Evolutionary conservation across 2,113 vertebrate species (phyloP), one percentile per base, ranked within the genome.

Genomic region (Clarias macrocephalus): DNA sequence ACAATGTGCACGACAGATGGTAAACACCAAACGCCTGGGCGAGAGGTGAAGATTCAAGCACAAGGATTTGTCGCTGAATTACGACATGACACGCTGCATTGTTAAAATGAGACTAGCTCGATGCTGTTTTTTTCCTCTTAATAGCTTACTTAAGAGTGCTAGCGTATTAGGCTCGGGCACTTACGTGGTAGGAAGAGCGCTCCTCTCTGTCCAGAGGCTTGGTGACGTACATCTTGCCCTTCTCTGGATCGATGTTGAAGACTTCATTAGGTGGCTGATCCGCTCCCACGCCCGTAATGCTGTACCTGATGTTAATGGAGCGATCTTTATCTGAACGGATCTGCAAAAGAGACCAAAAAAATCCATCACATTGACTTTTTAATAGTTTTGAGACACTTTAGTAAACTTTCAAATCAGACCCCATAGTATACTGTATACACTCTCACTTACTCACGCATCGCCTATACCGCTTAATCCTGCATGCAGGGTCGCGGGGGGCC

Each of bases 321-420:
- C 98, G 96, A 94, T 99, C 98, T 89, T 99, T 98, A 92, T 99
- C 98, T 0, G 98, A 99, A 15, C 98, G 97, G 90, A 99, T 99
- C 98, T 99, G 95, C 81, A 87, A 87, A 10, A n/a, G 10, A 42
- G 15, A 70, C 2, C 5, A 2, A 19, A 37, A 65, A 25, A 23
- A 82, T 23, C 80, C 6, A 15, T 56, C 52, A 57, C 13, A 10
- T 48, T 23, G 48, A 3, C 4, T 30, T 57, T n/a, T 76, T 70
- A 52, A 21, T 9, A 42, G 19, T 13, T 76, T 12, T 37, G 2
- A 37, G 11, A 15, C n/a, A 33, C 66, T 70, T 70, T 70, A 9
- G 21, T 23, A 52, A 48, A 25, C 21, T 23, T 52, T 52, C 18
- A 72, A 5, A 18, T 30, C 28, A 6, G 30, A 19, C 30, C 68